A percentile compares a stretch with the other conserved stretches of the same genome.
phyloP scores from a whole-genome alignment of 2,113 vertebrate species.

The Muntiacus muntjak region DNA sequence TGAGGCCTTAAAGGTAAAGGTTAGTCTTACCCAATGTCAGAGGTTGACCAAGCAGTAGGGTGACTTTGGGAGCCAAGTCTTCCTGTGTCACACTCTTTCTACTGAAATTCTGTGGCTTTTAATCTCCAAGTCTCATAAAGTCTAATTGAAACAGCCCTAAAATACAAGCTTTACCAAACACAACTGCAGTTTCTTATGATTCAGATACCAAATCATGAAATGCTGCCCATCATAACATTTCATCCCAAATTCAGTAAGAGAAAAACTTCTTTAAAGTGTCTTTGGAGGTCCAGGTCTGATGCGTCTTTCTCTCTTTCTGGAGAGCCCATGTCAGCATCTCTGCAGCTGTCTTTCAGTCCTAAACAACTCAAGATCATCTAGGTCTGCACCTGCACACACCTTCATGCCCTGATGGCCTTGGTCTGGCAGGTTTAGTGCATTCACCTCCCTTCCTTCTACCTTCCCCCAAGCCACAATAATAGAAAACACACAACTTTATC shows the following conservation, averaged over 20 bases:
- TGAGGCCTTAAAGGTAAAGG: background rate
- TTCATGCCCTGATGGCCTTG: background rate
- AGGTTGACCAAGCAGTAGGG: background rate
- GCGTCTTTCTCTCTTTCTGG: background rate
- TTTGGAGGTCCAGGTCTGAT: background rate
- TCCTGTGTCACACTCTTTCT: background rate
- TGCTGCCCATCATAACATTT: background rate
- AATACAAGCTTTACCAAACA: background rate
- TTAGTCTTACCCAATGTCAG: background rate
- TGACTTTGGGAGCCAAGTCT: background rate
- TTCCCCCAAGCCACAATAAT: background rate
- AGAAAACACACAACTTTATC: background rate
- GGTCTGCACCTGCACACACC: accelerated
- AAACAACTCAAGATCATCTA: too few relatives aligned
- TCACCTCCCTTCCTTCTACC: background rate
- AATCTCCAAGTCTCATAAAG: background rate
- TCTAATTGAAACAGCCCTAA: background rate
- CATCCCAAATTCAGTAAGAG: background rate
- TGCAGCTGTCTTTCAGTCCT: background rate
- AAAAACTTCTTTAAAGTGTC: background rate
- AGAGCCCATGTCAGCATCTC: background rate
- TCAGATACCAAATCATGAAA: background rate
- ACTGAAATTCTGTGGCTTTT: background rate
- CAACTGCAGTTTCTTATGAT: background rate
- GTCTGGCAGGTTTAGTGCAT: accelerated